These are phyloP conservation scores for Lacerta bilineata DNA, from an alignment of 2,797 vertebrate species.

Conservation along the genomic window DNA sequence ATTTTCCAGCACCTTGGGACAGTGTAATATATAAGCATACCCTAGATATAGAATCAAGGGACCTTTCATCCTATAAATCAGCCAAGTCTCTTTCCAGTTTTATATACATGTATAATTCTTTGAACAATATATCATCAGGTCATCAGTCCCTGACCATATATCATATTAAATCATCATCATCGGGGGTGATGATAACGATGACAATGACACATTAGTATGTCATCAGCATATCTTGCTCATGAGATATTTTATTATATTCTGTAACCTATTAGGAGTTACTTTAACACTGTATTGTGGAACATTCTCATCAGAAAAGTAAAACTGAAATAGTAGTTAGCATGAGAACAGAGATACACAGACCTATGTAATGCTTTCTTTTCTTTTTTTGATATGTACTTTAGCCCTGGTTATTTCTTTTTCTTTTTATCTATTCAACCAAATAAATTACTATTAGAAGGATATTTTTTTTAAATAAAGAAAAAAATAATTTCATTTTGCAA, in stretches of 20 bases:
- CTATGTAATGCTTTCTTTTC: conserved; percentile 52
- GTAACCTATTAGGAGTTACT: conserved; percentile 70
- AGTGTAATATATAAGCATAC: conserved; percentile 63
- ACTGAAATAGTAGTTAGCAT: conserved; percentile 68
- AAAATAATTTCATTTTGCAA: neutral
- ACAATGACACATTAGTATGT: conserved; percentile 79
- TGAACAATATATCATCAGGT: conserved; percentile 72
- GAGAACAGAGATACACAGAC: conserved; percentile 68
- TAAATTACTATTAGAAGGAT: too few species aligned
- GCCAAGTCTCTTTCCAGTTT: conserved; percentile 57
- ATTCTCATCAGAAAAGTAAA: conserved; percentile 62
- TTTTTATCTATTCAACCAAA: too few species aligned
- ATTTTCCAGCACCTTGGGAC: conserved; percentile 50
- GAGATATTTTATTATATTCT: conserved; percentile 74
- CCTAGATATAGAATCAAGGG: conserved; percentile 50
- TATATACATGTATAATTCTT: conserved; percentile 68
- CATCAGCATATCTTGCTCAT: conserved; percentile 73
- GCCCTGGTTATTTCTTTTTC: too few species aligned
- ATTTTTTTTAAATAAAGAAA: too few species aligned
- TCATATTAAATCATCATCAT: conserved; percentile 73
- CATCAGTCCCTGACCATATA: conserved; percentile 74
- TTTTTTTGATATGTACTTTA: too few species aligned
- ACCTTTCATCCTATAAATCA: conserved; percentile 62
- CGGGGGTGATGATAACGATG: conserved; percentile 72
- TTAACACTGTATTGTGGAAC: conserved; percentile 66